Conservation (phyloP, 30 jellyfish, hydroid and myxozoan genomes). For the Chironex yamaguchii region DNA sequence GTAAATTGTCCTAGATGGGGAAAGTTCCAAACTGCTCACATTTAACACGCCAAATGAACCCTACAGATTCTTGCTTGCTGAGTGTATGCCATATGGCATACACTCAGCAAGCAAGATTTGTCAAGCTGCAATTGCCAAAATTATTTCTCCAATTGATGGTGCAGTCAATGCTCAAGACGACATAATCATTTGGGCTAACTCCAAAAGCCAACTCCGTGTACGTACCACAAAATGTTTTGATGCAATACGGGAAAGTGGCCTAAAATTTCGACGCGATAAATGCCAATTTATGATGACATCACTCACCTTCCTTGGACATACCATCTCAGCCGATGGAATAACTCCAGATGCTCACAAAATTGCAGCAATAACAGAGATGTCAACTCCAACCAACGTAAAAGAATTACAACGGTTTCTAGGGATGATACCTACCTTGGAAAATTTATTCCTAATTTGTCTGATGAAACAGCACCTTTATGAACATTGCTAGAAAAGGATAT, state of each 20-base stretch:
- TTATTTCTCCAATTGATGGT: constrained; percentile 40
- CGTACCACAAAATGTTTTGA: constrained; percentile 14
- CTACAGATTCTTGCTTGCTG: not conserved
- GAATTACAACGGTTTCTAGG: constrained; percentile 79
- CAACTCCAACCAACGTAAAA: constrained; percentile 61
- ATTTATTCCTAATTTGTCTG: constrained; percentile 65
- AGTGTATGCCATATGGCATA: constrained; percentile 41
- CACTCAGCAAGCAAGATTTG: constrained; percentile 72
- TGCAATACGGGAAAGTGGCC: constrained; percentile 30
- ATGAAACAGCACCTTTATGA: constrained; percentile 73
- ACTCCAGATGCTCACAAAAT: constrained; percentile 67
- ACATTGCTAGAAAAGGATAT: constrained; percentile 52
- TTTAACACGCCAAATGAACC: constrained; percentile 59
- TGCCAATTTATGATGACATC: constrained; percentile 45
- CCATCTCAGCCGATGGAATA: constrained; percentile 65
- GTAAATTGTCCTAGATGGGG: constrained; percentile 4
- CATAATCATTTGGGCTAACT: constrained; percentile 64
- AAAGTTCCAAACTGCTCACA: constrained; percentile 34
- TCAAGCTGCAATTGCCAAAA: constrained; percentile 39
- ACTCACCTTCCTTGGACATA: constrained; percentile 69
- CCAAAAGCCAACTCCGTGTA: constrained; percentile 9
- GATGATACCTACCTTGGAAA: constrained; percentile 62
- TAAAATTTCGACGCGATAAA: constrained; percentile 42
- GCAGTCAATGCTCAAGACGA: constrained; percentile 68
- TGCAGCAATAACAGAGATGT: constrained; percentile 70